Base-by-base conservation (phyloP, 2,888 invertebrate genomes). In the Eupeodes latifasciatus region DNA sequence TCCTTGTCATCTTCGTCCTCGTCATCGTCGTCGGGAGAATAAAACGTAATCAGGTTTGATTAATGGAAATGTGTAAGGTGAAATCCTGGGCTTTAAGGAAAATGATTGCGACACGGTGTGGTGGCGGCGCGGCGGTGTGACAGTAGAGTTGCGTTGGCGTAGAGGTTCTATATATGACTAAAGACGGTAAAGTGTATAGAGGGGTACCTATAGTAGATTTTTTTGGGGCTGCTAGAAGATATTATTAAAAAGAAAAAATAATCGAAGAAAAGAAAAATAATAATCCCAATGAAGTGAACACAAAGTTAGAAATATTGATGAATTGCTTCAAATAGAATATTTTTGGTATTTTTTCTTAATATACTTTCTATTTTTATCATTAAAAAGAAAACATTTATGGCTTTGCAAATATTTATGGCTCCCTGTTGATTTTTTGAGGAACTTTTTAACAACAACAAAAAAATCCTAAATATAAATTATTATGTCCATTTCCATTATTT, bases 31-130 rank as follows among this genome's bases (percentile, higher is more conserved):
- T 55, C n/a, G 36, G 44, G 47, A 84, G 77, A 67, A 84, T 81
- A 66, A 72, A 84, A 80, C 84, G 84, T 87, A 87, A 87, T 87
- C 87, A 87, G 84, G 71, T 62, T 80, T 87, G 84, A 87, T 87
- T 81, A 87, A 87, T 87, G 87, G 84, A 88, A 78, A 81, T 88
- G n/a, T n/a, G n/a, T n/a, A 67, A 88, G 87, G 76, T 88, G 62
- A 74, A 88, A 77, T 88, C 72, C 67, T 72, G 71, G 53, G 61
- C 84, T 66, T 76, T 64, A 19, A 47, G 78, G 61, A 59, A 75
- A 55, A 69, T 40, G 69, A 75, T 80, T 40, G 40, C 40, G 40
- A 5, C 40, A 40, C 40, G 40, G 40, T 40, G n/a, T n/a, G n/a
- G n/a, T n/a, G n/a, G n/a, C n/a, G 40, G 40, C 5, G 40, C 2